phyloP scores from a whole-genome alignment of 2,888 invertebrate species.

The Nesidiocoris tenuis region DNA sequence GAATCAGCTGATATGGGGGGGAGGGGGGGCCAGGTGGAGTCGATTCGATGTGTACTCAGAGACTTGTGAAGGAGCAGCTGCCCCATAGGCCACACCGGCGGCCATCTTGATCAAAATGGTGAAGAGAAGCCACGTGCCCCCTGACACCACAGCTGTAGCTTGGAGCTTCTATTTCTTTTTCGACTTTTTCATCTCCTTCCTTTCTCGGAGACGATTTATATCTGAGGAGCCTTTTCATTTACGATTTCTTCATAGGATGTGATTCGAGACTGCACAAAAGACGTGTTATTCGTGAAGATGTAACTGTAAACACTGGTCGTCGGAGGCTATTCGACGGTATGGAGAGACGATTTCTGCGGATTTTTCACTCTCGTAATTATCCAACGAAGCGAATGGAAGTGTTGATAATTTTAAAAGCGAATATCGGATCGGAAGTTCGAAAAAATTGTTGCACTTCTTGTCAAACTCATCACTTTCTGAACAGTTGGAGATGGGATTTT shows the following conservation, averaged over 20 bases:
- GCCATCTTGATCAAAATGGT: conserved; percentile 23
- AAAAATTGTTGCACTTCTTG: too few species aligned
- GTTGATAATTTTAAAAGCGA: too few species aligned
- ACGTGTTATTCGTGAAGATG: too few species aligned
- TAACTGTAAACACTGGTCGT: not conserved
- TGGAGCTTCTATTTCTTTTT: conserved; percentile 41
- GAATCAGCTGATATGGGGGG: conserved; percentile 37
- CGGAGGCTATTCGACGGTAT: not conserved
- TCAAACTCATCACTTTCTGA: too few species aligned
- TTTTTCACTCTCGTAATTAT: too few species aligned
- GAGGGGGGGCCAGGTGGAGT: conserved; percentile 33
- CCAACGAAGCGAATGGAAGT: too few species aligned
- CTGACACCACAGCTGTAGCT: conserved; percentile 43
- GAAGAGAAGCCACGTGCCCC: conserved; percentile 40
- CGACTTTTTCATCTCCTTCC: not conserved
- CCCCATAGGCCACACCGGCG: conserved; percentile 35
- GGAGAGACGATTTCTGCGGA: too few species aligned
- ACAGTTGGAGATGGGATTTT: too few species aligned
- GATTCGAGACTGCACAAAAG: not conserved
- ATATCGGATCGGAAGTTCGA: too few species aligned
- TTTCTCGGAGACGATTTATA: conserved; percentile 34
- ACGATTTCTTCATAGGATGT: not conserved
- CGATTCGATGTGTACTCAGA: conserved; percentile 5
- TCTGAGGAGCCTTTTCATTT: conserved; percentile 22
- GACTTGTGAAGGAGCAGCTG: conserved; percentile 23